Base-by-base conservation (phyloP, 2,888 invertebrate species). In the Melanophora roralis region DNA sequence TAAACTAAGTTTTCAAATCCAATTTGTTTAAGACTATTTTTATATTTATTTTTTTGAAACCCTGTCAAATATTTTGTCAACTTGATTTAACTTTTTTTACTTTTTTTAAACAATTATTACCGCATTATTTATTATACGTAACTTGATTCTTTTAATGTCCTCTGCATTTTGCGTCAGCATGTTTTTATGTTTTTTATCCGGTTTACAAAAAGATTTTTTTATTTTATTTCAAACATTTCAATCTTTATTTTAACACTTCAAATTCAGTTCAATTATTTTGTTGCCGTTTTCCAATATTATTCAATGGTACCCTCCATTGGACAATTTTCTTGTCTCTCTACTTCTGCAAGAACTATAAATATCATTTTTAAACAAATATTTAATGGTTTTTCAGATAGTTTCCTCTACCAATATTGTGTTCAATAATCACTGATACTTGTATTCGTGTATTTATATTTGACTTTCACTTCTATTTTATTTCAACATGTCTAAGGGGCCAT, bases 101-200 rank as follows among this genome's bases (percentile, higher is more conserved):
- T n/a, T n/a, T n/a, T n/a, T n/a, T n/a, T n/a, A n/a, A n/a, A n/a
- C n/a, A n/a, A n/a, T n/a, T n/a, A 43, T 11, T 8, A 23, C 62
- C 23, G 62, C 72, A 69, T 40, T 49, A 38, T 59, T 27, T 49
- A 4, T 4, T 40, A 19, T 53, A 11, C 6, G 3, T 3, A 27
- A 27, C 6, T 27, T 34, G 7, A 16, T 55, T 53, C 32, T 40
- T 21, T 69, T 49, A 69, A 64, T 69, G 55, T 49, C 49, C 62
- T 55, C 79, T 72, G 79, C 79, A 80, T 67, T 75, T 67, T 55
- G 71, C 68, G 71, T 80, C 79, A 80, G 79, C 79, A 80, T 40
- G 38, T 75, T 71, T 34, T 11, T 23, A 2, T 32, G 19, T 23
- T 53, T 45, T 43, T 14, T 60, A 7, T 19, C 12, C 16, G 16